Base-by-base conservation (phyloP, 2,888 invertebrate genomes). In the Macrophya alboannulata region DNA sequence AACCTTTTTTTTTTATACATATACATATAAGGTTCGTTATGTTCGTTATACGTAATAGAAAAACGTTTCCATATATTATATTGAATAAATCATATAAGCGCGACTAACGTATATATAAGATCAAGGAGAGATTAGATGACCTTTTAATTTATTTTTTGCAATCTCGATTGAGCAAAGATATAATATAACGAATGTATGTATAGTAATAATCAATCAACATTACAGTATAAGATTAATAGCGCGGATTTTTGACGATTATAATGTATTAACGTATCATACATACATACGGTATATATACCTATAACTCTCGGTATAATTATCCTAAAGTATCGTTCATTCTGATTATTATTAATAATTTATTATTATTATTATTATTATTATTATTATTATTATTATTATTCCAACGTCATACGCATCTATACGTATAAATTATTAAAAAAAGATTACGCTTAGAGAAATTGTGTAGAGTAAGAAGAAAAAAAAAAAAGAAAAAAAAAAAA, bases 41-140 rank as follows among this genome's bases (percentile, higher is more conserved):
- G 0, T 55, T n/a, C 17, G 5, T 55, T 55, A n/a, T n/a, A 55
- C n/a, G n/a, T 55, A n/a, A 55, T 55, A 17, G 55, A 55, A 55
- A 31, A n/a, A 55, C 8, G 8, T 55, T 55, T 55, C 2, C 55
- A 8, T 55, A 55, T 37, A 68, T 31, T 51, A 17, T n/a, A 55
- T 55, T 55, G 55, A 55, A 55, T 55, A 55, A 55, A 55, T 55
- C n/a, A 55, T 55, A n/a, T 6, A 55, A n/a, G n/a, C n/a, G 55
- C 55, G n/a, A 55, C 55, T 55, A 55, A 55, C 55, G n/a, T n/a
- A 55, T 55, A 55, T n/a, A 55, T 55, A 55, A 55, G n/a, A 55
- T 55, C 55, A 55, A 55, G 55, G n/a, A 55, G 6, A 55, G 55
- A 55, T 55, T 55, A 55, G 17, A 55, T 55, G n/a, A 55, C 55